Conservation (phyloP, 2,797 vertebrate species). For the Gastrophryne carolinensis region DNA sequence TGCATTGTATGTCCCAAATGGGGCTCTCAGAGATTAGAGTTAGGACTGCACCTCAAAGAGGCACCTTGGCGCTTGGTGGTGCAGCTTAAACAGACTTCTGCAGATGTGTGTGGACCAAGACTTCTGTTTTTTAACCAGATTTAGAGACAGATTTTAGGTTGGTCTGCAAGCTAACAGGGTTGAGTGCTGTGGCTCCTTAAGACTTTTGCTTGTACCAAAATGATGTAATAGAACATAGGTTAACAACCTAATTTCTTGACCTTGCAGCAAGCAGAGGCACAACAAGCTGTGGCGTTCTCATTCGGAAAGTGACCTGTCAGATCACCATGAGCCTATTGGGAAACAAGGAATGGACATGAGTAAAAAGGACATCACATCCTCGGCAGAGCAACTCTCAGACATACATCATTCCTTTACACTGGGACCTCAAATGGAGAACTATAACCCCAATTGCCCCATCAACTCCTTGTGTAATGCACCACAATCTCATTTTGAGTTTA, state of each 20-base stretch:
- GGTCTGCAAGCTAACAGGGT: no score
- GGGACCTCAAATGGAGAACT: conserved; percentile 57
- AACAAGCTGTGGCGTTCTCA: conserved; percentile 97
- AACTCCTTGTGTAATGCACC: conserved; percentile 61
- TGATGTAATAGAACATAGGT: no score
- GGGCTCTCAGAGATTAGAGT: no score
- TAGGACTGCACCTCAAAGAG: no score
- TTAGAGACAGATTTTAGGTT: no score
- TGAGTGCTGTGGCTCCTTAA: no score
- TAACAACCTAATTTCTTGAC: conserved; percentile 5
- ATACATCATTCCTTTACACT: conserved; percentile 65
- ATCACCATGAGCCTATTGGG: conserved; percentile 77
- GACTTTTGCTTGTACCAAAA: no score
- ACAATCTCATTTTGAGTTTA: conserved; percentile 67
- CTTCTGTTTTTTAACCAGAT: no score
- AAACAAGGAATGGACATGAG: conserved; percentile 75
- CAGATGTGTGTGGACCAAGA: no score
- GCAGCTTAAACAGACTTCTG: no score
- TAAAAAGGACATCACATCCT: conserved; percentile 79
- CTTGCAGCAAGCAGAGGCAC: conserved; percentile 89
- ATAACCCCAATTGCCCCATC: conserved; percentile 55
- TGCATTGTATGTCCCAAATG: no score
- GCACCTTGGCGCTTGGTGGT: no score
- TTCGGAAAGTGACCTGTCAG: conserved; percentile 90
- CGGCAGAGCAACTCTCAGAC: conserved; percentile 83